phyloP scores from a whole-genome alignment of 2,113 vertebrate genomes.

The Meleagris gallopavo region DNA sequence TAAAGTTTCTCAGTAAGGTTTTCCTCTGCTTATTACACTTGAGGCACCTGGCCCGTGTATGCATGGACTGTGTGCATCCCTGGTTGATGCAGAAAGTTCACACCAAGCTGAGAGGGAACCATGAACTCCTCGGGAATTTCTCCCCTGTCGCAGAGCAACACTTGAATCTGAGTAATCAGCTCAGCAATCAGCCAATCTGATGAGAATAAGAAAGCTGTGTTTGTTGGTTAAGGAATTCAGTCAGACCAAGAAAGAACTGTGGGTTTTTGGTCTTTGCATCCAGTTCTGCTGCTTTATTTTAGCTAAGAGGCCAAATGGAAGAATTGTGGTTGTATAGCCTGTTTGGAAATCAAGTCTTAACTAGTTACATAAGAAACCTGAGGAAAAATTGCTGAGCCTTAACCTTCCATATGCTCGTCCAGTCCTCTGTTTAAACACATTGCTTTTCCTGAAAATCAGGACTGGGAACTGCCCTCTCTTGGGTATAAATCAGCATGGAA shows the following conservation, averaged over 20 bases:
- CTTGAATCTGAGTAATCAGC: background rate
- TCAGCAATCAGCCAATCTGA: background rate
- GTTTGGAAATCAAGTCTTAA: background rate
- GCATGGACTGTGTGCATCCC: background rate
- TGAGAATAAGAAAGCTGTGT: background rate
- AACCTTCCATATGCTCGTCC: background rate
- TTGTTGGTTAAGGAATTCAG: background rate
- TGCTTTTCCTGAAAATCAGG: constrained; percentile 37
- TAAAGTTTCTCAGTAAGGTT: background rate
- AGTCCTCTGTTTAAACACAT: constrained; percentile 7
- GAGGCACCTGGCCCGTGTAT: background rate
- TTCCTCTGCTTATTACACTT: background rate
- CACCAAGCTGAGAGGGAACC: background rate
- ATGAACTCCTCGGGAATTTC: background rate
- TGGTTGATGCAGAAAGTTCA: background rate
- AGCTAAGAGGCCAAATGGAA: background rate
- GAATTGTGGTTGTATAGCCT: background rate
- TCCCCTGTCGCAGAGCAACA: background rate
- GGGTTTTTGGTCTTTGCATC: background rate
- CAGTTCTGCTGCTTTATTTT: background rate
- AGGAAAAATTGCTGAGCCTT: background rate
- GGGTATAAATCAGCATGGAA: constrained; percentile 1
- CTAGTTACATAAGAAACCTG: background rate
- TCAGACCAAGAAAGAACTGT: background rate
- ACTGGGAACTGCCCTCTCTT: background rate